Conservation (phyloP, 1,140 invertebrate genomes). For the Anadara kagoshimensis region DNA sequence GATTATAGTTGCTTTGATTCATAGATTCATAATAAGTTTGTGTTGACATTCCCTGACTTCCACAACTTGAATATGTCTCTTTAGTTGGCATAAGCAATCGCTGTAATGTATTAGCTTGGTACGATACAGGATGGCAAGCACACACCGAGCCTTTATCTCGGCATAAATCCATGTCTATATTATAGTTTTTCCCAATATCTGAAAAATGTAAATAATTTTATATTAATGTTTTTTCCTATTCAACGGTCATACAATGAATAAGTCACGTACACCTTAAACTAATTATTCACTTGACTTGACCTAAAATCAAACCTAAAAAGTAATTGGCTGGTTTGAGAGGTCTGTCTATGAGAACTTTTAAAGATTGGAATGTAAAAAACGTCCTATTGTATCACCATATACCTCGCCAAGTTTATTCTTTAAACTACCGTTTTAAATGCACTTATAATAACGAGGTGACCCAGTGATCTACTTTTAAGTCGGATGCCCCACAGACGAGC, state of each 20-base stretch:
- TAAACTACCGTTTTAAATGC: too few relatives aligned
- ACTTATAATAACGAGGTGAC: too few relatives aligned
- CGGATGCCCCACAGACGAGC: too few relatives aligned
- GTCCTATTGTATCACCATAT: too few relatives aligned
- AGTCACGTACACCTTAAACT: not conserved
- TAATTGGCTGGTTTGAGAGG: not conserved
- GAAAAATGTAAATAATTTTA: not conserved
- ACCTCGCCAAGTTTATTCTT: too few relatives aligned
- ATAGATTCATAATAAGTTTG: constrained; percentile 12
- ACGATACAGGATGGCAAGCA: constrained; percentile 30
- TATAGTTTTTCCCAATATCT: constrained; percentile 12
- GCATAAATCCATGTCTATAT: constrained; percentile 6
- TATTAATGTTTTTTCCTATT: not conserved
- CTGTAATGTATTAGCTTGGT: constrained; percentile 10
- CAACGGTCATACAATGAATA: too few relatives aligned
- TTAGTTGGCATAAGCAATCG: constrained; percentile 3
- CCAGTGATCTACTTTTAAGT: too few relatives aligned
- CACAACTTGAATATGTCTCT: constrained; percentile 2
- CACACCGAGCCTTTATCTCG: constrained; percentile 25
- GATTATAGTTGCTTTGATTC: constrained; percentile 33
- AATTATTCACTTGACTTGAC: not conserved
- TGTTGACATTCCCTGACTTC: constrained; percentile 24
- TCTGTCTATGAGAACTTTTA: not conserved
- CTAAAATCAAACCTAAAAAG: not conserved
- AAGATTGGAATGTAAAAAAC: not conserved